Percentiles rank a stretch among this genome's conserved stretches.
Evolutionary conservation across 2,888 invertebrate species (phyloP).

Genomic region (Nipponacmea schrenckii): DNA sequence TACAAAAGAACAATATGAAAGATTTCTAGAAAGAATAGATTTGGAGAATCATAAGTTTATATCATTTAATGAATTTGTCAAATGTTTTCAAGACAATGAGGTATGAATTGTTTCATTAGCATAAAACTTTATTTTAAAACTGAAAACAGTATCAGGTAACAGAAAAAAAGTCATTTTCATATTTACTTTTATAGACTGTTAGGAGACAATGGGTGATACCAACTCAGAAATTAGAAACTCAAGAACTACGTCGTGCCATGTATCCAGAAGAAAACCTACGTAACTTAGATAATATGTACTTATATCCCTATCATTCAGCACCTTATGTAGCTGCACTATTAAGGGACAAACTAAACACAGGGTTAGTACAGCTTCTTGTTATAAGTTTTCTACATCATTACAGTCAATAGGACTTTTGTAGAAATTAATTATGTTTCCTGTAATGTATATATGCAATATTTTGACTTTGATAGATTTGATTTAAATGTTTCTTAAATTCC

Average conservation of each 20-base stretch:
- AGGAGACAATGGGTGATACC: conserved; percentile 3
- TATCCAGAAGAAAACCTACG: conserved; percentile 22
- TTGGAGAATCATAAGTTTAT: conserved; percentile 42
- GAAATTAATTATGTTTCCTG: too few relatives aligned
- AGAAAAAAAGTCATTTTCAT: too few relatives aligned
- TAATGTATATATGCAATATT: too few relatives aligned
- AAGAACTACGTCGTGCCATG: background rate
- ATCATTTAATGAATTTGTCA: conserved; percentile 41
- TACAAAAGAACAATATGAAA: conserved; percentile 47
- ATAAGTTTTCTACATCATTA: too few relatives aligned
- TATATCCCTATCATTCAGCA: conserved; percentile 12
- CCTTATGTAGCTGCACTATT: conserved; percentile 12
- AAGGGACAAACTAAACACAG: conserved; percentile 10
- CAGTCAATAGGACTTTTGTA: too few relatives aligned
- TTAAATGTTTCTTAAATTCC: too few relatives aligned
- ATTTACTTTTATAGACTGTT: background rate
- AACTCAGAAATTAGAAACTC: background rate
- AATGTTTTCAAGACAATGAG: conserved; percentile 33
- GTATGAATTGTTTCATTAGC: conserved; percentile 22
- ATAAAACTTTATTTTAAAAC: too few relatives aligned
- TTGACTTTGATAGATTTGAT: too few relatives aligned
- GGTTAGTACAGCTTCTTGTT: background rate
- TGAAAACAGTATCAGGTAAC: too few relatives aligned
- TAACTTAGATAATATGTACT: conserved; percentile 6
- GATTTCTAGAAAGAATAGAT: conserved; percentile 45